phyloP scores from a whole-genome alignment of 2,113 vertebrate genomes.

The Pelmatolapia mariae region DNA sequence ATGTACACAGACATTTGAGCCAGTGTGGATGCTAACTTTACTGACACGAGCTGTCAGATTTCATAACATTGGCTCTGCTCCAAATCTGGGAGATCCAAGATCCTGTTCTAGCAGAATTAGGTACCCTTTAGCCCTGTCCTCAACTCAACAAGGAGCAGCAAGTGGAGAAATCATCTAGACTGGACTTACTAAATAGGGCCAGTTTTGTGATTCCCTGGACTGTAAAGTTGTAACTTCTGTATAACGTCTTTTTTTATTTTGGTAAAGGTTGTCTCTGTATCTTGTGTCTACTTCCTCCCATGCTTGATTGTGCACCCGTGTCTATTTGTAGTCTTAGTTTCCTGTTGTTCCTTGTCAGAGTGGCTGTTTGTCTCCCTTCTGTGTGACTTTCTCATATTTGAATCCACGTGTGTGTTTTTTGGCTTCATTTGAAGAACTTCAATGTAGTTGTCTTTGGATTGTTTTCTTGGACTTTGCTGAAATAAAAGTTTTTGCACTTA shows the following conservation, averaged over 20 bases:
- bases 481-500: accelerated
- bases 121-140: accelerated
- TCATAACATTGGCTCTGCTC: background rate
- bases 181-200: too few relatives aligned
- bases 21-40: background rate
- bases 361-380: background rate
- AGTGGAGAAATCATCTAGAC: too few relatives aligned
- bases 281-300: too few relatives aligned
- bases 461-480: background rate
- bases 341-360: background rate
- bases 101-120: background rate
- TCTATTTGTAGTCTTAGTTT: background rate
- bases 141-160: too few relatives aligned
- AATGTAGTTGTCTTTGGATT: background rate
- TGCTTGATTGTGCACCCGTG: too few relatives aligned
- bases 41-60: accelerated
- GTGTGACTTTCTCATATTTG: background rate
- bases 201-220: too few relatives aligned
- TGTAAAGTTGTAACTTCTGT: too few relatives aligned
- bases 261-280: too few relatives aligned
- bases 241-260: too few relatives aligned
- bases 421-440: background rate
- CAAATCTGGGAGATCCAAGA: background rate
- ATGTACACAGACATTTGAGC: background rate
- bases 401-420: accelerated